These are phyloP conservation scores for Xiphorhynchus erythropygius DNA, from an alignment of 2,797 vertebrate species.

Conservation along the genomic window DNA sequence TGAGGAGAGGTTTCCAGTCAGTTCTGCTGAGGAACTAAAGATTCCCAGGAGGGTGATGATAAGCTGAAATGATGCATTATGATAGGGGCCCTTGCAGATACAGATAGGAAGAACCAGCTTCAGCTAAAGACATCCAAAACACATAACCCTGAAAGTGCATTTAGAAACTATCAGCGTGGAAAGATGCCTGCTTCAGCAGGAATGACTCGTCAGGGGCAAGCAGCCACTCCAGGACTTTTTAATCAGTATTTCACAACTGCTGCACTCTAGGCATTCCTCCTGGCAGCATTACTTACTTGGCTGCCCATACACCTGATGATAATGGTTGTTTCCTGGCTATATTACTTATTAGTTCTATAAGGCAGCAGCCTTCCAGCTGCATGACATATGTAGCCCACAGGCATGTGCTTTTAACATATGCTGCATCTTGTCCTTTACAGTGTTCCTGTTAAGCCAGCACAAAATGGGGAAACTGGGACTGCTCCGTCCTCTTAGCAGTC, in stretches of 20 bases:
- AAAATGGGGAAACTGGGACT: not conserved
- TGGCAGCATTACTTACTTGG: not conserved
- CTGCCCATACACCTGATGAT: not conserved
- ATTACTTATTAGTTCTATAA: not conserved
- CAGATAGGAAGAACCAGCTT: not conserved
- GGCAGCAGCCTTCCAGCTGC: constrained; percentile 2
- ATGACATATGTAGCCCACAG: not conserved
- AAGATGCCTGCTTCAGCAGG: constrained; percentile 13
- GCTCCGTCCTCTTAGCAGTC: not conserved
- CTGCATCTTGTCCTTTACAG: not conserved
- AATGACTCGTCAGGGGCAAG: not conserved
- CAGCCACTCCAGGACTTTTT: not conserved
- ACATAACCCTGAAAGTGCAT: not conserved
- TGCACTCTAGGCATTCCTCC: not conserved
- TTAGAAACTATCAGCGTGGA: not conserved
- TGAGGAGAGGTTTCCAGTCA: not conserved
- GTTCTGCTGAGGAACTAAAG: constrained; percentile 1
- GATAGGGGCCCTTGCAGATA: not conserved
- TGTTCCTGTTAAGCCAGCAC: not conserved
- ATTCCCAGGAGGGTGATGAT: not conserved
- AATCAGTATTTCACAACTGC: constrained; percentile 22
- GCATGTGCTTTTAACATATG: not conserved
- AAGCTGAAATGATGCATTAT: not conserved
- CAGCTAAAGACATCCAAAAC: not conserved
- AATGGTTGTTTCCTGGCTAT: not conserved